Conservation (phyloP, 2,888 invertebrate genomes). For the Rhogogaster chlorosoma region DNA sequence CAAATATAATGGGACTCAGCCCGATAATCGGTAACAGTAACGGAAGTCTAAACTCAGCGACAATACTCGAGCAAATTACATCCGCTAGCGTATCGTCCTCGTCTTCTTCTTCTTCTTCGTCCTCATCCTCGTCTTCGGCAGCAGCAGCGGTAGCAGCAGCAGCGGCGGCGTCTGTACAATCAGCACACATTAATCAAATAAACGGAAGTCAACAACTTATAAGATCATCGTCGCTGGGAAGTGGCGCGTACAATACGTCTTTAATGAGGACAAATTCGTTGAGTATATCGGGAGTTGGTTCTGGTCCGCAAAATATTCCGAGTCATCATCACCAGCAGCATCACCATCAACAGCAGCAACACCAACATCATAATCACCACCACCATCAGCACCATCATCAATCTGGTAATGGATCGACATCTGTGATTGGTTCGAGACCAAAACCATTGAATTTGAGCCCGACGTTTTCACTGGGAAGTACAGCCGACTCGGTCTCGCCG, state of each 20-base stretch:
- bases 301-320: constrained; percentile 62
- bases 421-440: constrained; percentile 71
- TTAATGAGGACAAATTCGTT: constrained; percentile 70
- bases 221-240: constrained; percentile 79
- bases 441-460: constrained; percentile 75
- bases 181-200: constrained; percentile 57
- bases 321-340: constrained; percentile 58
- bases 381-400: constrained; percentile 54
- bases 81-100: constrained; percentile 77
- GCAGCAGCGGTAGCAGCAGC: constrained; percentile 60
- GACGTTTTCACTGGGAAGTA: constrained; percentile 78
- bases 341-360: constrained; percentile 54
- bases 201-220: constrained; percentile 75
- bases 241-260: constrained; percentile 63
- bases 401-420: constrained; percentile 50
- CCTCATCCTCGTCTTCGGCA: constrained; percentile 58
- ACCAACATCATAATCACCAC: constrained; percentile 52
- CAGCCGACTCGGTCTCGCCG: constrained; percentile 81
- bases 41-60: constrained; percentile 67
- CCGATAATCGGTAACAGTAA: constrained; percentile 69
- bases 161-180: constrained; percentile 57
- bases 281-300: constrained; percentile 65
- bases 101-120: no score
- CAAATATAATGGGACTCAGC: constrained; percentile 74
- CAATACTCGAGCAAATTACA: constrained; percentile 79